Conservation (phyloP, 2,888 invertebrate species). For the Mellilla xanthometata region DNA sequence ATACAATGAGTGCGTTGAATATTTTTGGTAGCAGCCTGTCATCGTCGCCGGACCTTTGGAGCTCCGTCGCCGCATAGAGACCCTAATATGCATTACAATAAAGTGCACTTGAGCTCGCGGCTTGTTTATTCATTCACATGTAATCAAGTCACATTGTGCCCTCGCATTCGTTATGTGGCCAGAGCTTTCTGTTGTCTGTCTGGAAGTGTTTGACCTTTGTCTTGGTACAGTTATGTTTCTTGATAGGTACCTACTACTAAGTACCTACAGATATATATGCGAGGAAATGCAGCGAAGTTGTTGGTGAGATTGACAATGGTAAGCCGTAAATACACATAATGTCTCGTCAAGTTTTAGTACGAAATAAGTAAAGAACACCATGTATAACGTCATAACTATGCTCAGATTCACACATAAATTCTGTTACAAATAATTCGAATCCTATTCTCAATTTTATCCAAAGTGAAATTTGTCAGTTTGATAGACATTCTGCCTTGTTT, state of each 20-base stretch:
- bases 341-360: too few relatives aligned
- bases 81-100: slow-evolving; percentile 50
- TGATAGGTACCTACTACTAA: background rate
- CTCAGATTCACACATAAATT: too few relatives aligned
- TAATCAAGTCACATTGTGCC: slow-evolving; percentile 51
- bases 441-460: too few relatives aligned
- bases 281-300: too few relatives aligned
- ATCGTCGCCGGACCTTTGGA: slow-evolving; percentile 22
- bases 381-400: too few relatives aligned
- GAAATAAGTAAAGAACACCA: too few relatives aligned
- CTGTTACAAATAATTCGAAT: too few relatives aligned
- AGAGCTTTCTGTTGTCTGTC: slow-evolving; percentile 14
- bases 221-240: slow-evolving; percentile 11
- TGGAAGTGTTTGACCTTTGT: background rate
- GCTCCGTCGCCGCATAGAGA: slow-evolving; percentile 15
- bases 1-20: slow-evolving; percentile 23
- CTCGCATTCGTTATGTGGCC: slow-evolving; percentile 24
- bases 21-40: slow-evolving; percentile 35
- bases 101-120: slow-evolving; percentile 47
- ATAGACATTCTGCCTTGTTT: too few relatives aligned
- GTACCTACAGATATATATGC: too few relatives aligned
- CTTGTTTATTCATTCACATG: slow-evolving; percentile 52
- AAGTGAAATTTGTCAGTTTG: too few relatives aligned
- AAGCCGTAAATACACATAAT: too few relatives aligned
- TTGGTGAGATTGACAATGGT: too few relatives aligned